phyloP scores from a whole-genome alignment of 2,888 invertebrate genomes.

The Orgyia antiqua region DNA sequence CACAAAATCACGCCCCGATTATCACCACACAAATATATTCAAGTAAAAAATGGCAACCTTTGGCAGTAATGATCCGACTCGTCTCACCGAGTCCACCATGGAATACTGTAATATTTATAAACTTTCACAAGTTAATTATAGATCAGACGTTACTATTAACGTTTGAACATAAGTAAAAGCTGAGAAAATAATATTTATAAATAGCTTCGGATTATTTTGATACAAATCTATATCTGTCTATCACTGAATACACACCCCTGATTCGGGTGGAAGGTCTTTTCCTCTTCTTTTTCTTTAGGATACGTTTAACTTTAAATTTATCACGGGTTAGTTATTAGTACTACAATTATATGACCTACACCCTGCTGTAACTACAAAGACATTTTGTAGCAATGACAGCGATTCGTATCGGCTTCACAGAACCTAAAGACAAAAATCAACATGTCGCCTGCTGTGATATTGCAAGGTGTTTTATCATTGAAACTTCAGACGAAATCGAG shows the following conservation, averaged over 20 bases:
- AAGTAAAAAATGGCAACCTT: constrained; percentile 77
- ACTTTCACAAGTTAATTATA: constrained; percentile 76
- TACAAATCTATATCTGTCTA: constrained; percentile 74
- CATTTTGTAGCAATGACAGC: constrained; percentile 77
- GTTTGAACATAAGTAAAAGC: constrained; percentile 78
- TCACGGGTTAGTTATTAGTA: constrained; percentile 65
- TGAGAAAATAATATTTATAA: constrained; percentile 79
- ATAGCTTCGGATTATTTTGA: constrained; percentile 78
- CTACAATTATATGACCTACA: constrained; percentile 76
- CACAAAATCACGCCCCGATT: constrained; percentile 60
- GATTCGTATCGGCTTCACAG: constrained; percentile 77
- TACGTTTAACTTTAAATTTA: constrained; percentile 62
- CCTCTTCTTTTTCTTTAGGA: constrained; percentile 62
- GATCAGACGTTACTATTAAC: constrained; percentile 76
- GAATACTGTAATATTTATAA: constrained; percentile 75
- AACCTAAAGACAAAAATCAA: constrained; percentile 77
- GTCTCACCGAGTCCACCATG: constrained; percentile 62
- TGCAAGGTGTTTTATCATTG: constrained; percentile 64
- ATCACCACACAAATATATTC: constrained; percentile 61
- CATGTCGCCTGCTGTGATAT: constrained; percentile 71
- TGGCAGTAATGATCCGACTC: constrained; percentile 58
- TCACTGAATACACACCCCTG: constrained; percentile 76
- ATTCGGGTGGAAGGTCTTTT: constrained; percentile 70
- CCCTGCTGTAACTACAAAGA: constrained; percentile 78
- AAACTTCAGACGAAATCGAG: constrained; percentile 55